Percentiles rank a stretch among this genome's conserved stretches.
Evolutionary conservation across 2,888 invertebrate genomes (phyloP).

Genomic region (Drosophila anceps): DNA sequence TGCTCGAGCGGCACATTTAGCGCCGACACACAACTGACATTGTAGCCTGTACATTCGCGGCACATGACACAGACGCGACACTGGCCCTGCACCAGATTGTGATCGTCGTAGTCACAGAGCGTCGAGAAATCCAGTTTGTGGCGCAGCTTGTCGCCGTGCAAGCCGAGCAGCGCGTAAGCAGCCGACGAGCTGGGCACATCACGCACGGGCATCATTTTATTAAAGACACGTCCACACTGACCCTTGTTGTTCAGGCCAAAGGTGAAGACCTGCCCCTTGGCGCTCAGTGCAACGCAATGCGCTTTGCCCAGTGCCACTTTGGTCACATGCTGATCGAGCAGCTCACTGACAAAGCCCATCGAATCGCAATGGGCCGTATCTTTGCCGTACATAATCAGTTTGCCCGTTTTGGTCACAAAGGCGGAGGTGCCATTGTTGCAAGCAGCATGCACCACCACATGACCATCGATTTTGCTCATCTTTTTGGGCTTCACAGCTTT

Average conservation of each 20-base stretch:
- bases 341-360: constrained; percentile 90
- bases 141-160: constrained; percentile 65
- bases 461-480: constrained; percentile 95
- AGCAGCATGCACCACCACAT: constrained; percentile 92
- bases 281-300: constrained; percentile 95
- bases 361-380: constrained; percentile 94
- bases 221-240: constrained; percentile 96
- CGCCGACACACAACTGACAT: constrained; percentile 89
- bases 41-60: constrained; percentile 97
- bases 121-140: constrained; percentile 83
- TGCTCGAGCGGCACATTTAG: constrained; percentile 91
- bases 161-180: constrained; percentile 52
- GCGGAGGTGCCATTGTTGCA: constrained; percentile 98
- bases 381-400: constrained; percentile 97
- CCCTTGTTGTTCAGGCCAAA: constrained; percentile 99
- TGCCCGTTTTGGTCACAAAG: constrained; percentile 95
- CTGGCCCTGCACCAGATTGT: constrained; percentile 86
- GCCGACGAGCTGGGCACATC: constrained; percentile 67
- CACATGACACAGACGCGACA: constrained; percentile 91
- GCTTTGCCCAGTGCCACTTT: constrained; percentile 97
- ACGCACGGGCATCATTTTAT: constrained; percentile 86
- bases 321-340: constrained; percentile 90
- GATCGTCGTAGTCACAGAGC: constrained; percentile 86
- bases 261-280: constrained; percentile 95
- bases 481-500: constrained; percentile 97